Conservation (phyloP, 2,797 vertebrate genomes). For the Cheirogaleus major region DNA sequence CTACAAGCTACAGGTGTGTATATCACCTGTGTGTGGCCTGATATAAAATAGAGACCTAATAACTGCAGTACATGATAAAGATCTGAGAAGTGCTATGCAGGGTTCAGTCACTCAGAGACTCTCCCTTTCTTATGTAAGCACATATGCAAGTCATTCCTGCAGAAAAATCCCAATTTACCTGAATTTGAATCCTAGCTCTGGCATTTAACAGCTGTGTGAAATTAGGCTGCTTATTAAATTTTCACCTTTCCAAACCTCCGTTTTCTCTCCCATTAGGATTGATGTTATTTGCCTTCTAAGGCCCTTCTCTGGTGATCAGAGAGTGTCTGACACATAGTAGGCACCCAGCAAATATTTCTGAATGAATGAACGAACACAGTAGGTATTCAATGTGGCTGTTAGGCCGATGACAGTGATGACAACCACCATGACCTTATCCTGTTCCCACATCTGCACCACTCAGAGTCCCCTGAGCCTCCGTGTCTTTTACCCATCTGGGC, state of each 20-base stretch:
- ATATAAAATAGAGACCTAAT: not conserved
- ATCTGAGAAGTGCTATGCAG: not conserved
- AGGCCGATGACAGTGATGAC: not conserved
- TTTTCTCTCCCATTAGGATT: not conserved
- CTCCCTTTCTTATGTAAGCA: not conserved
- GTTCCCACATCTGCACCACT: accelerated
- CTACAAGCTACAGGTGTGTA: not conserved
- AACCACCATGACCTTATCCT: not conserved
- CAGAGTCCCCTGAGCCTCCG: not conserved
- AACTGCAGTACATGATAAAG: not conserved
- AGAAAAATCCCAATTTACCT: not conserved
- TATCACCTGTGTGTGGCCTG: not conserved
- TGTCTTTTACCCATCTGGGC: not conserved
- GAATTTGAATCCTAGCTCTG: not conserved
- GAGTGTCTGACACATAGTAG: accelerated
- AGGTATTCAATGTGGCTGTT: not conserved
- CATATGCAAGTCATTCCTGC: not conserved
- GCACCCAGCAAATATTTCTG: not conserved
- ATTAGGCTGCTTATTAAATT: not conserved
- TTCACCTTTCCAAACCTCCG: not conserved
- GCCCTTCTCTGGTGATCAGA: not conserved
- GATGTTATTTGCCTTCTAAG: not conserved
- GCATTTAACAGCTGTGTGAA: too few species aligned
- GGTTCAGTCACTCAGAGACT: not conserved
- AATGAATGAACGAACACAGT: not conserved